phyloP scores from a whole-genome alignment of 2,113 vertebrate species.

The Zosterops borbonicus region DNA sequence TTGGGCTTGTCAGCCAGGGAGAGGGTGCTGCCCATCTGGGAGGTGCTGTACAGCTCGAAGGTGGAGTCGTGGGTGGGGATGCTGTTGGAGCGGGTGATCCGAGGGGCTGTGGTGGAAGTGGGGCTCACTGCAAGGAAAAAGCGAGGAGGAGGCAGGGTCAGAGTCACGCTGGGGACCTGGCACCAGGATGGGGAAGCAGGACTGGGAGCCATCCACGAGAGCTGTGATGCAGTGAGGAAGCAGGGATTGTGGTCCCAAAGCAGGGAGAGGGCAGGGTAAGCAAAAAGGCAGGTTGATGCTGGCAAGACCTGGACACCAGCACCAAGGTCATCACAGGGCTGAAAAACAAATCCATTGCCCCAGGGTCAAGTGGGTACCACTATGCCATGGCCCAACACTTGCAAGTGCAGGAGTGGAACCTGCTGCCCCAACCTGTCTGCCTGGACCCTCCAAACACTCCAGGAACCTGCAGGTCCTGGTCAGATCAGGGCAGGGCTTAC shows the following conservation, averaged over 20 bases:
- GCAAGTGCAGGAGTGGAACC: not conserved
- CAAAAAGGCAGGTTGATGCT: not conserved
- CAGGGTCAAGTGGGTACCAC: not conserved
- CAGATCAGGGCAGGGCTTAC: not conserved
- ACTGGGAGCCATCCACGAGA: not conserved
- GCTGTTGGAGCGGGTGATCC: constrained; percentile 97
- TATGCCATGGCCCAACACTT: not conserved
- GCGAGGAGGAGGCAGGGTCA: constrained; percentile 30
- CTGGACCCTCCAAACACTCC: not conserved
- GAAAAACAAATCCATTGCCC: not conserved
- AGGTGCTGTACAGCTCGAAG: constrained; percentile 87
- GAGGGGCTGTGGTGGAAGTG: constrained; percentile 79
- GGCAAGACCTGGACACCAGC: not conserved
- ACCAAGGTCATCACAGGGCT: not conserved
- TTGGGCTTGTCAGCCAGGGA: constrained; percentile 92
- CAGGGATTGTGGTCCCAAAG: not conserved
- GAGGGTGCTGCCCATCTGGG: constrained; percentile 91
- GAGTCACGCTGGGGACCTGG: not conserved
- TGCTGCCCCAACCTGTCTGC: not conserved
- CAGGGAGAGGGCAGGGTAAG: not conserved
- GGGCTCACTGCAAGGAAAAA: constrained; percentile 80
- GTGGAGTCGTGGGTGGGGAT: constrained; percentile 92
- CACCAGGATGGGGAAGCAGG: not conserved
- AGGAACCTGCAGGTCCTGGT: not conserved
- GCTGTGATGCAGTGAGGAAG: not conserved